Evolutionary conservation across 2,113 vertebrate species (phyloP).

Genomic region (Phylloscopus trochiloides): DNA sequence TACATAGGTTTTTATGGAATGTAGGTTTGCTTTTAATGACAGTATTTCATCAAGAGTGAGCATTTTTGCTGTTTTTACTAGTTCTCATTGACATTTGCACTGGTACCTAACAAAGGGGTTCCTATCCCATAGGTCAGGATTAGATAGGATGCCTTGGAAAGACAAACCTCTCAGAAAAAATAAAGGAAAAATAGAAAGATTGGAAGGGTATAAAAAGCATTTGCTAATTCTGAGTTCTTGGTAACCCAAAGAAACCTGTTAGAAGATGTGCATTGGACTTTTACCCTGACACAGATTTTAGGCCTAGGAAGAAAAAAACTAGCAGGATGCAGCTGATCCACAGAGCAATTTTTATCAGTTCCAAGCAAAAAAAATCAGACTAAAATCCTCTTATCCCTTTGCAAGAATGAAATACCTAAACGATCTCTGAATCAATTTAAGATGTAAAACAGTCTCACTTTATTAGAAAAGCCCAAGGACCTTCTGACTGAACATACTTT

Average conservation of each 20-base stretch:
- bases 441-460: background rate
- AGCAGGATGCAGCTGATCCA: background rate
- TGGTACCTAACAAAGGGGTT: background rate
- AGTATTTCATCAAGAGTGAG: background rate
- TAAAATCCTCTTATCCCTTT: background rate
- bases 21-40: background rate
- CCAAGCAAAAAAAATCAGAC: background rate
- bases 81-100: background rate
- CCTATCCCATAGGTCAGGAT: background rate
- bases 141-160: background rate
- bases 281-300: background rate
- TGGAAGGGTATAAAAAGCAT: background rate
- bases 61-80: background rate
- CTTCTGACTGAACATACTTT: background rate
- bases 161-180: background rate
- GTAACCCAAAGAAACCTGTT: background rate
- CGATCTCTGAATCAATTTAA: background rate
- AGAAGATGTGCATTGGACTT: background rate
- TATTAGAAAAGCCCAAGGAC: background rate
- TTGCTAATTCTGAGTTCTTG: background rate
- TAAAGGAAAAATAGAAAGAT: background rate
- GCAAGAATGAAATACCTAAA: background rate
- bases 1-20: background rate
- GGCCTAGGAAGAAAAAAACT: background rate
- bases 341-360: background rate